Evolutionary conservation across 2,113 vertebrate genomes (phyloP).

Genomic region (Bambusicola thoracicus): DNA sequence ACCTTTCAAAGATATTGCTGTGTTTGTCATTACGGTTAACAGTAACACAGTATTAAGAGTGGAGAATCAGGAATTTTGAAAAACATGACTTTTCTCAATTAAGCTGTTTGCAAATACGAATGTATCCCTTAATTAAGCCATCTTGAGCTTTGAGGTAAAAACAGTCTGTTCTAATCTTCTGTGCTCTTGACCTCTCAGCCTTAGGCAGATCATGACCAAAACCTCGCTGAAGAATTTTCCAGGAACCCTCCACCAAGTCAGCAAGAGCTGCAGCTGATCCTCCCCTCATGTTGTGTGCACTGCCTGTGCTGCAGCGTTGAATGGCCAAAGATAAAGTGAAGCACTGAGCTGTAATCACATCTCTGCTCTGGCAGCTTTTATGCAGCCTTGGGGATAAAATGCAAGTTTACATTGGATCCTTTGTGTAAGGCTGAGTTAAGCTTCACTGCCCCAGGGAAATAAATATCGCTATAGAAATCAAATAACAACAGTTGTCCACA

Average conservation of each 20-base stretch:
- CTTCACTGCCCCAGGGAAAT: neutral
- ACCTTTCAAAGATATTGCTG: neutral
- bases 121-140: neutral
- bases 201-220: neutral
- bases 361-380: slow-evolving; percentile 8
- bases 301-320: neutral
- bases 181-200: neutral
- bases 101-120: neutral
- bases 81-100: neutral
- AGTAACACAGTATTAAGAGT: neutral
- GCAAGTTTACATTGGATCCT: neutral
- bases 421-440: neutral
- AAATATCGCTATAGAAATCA: neutral
- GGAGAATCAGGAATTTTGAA: neutral
- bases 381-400: slow-evolving; percentile 39
- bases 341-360: slow-evolving; percentile 26
- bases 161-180: neutral
- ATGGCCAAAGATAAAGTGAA: slow-evolving; percentile 37
- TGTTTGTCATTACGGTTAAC: neutral
- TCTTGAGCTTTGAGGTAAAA: neutral
- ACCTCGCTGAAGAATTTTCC: neutral
- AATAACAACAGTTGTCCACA: neutral
- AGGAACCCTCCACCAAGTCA: neutral
- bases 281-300: neutral
- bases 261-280: neutral